Evolutionary conservation across 2,888 invertebrate species (phyloP).

Genomic region (Lagria hirta): DNA sequence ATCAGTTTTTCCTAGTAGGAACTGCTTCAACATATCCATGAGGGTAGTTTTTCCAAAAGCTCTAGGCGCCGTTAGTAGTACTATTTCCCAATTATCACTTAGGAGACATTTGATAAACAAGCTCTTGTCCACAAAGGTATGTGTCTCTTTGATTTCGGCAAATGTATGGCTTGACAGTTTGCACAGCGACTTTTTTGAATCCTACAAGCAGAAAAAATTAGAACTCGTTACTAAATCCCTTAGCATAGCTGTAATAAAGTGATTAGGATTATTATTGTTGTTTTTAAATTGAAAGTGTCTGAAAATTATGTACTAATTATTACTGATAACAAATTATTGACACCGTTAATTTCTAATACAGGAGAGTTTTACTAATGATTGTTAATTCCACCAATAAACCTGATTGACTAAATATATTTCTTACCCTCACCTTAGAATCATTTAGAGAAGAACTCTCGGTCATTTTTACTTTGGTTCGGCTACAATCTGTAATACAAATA

Average conservation of each 20-base stretch:
- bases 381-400: conserved; percentile 15
- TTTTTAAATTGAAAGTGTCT: conserved; percentile 14
- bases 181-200: conserved; percentile 16
- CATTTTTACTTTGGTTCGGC: conserved; percentile 13
- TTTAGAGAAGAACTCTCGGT: conserved; percentile 10
- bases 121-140: conserved; percentile 15
- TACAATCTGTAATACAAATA: conserved; percentile 13
- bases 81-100: conserved; percentile 16
- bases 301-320: conserved; percentile 17
- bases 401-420: conserved; percentile 11
- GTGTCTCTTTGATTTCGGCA: conserved; percentile 14
- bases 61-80: conserved; percentile 26
- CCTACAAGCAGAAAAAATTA: conserved; percentile 14
- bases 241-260: conserved; percentile 14
- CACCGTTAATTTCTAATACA: conserved; percentile 10
- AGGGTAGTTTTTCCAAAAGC: conserved; percentile 28
- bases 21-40: conserved; percentile 27
- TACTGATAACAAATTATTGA: conserved; percentile 14
- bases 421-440: conserved; percentile 11
- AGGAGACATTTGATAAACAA: conserved; percentile 12
- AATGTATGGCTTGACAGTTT: conserved; percentile 11
- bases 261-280: conserved; percentile 15
- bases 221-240: conserved; percentile 14
- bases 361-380: conserved; percentile 15
- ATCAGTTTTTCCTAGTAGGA: conserved; percentile 24